These are phyloP conservation scores for Pundamilia nyererei DNA, from an alignment of 2,113 vertebrate species.

Conservation along the genomic window DNA sequence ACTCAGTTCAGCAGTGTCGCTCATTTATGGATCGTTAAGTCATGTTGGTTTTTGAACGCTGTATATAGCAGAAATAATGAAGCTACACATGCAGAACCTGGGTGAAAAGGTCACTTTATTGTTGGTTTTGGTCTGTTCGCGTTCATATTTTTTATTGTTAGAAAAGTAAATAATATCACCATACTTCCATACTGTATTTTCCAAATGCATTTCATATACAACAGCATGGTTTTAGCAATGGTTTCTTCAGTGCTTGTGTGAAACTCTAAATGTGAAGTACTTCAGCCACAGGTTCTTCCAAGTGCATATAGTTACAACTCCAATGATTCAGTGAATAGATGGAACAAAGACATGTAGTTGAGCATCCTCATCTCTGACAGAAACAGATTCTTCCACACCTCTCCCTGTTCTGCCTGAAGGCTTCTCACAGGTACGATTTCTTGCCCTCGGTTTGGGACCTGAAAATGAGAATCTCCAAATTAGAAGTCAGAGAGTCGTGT, in stretches of 20 bases:
- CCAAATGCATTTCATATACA: neutral
- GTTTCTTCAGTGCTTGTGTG: neutral
- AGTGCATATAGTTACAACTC: neutral
- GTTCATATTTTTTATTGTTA: neutral
- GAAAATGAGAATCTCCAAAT: conserved; percentile 80
- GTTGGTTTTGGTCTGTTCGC: neutral
- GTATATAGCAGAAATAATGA: neutral
- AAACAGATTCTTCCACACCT: conserved; percentile 75
- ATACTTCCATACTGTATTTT: neutral
- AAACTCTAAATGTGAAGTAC: neutral
- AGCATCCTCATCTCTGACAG: conserved; percentile 14
- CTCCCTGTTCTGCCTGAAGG: conserved; percentile 71
- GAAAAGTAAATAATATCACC: neutral
- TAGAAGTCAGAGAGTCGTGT: conserved; percentile 71
- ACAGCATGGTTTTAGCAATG: neutral
- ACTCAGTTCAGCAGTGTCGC: neutral
- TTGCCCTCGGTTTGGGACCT: conserved; percentile 64
- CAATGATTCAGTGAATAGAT: neutral
- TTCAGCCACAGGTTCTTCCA: neutral
- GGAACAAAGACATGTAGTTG: conserved; percentile 1
- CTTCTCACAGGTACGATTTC: conserved; percentile 79
- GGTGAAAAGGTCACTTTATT: neutral
- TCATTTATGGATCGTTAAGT: neutral
- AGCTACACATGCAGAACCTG: neutral
- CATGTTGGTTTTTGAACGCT: neutral